These are phyloP conservation scores for Ruditapes philippinarum DNA, from an alignment of 1,140 invertebrate genomes.

Conservation along the genomic window DNA sequence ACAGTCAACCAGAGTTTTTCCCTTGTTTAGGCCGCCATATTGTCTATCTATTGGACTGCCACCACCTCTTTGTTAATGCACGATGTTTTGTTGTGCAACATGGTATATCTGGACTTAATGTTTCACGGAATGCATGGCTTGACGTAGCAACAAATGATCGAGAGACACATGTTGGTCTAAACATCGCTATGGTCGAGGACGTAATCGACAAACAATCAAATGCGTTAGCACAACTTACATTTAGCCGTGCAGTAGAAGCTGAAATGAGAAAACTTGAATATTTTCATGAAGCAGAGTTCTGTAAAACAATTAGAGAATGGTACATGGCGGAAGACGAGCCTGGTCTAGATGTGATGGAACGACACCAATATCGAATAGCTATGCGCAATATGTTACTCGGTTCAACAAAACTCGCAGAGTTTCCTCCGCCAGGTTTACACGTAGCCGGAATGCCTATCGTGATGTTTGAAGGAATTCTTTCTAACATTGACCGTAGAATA, in stretches of 20 bases:
- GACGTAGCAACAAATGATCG: not conserved
- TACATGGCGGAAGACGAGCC: conserved; percentile 20
- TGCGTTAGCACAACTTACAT: conserved; percentile 42
- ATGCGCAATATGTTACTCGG: not conserved
- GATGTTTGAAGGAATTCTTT: not conserved
- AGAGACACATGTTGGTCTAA: not conserved
- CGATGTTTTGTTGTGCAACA: not conserved
- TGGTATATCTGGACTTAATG: not conserved
- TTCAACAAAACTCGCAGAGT: not conserved
- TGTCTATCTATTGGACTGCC: not conserved
- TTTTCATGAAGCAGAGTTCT: not conserved
- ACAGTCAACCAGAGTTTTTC: conserved; percentile 9
- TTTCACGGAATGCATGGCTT: not conserved
- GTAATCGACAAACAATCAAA: conserved; percentile 64
- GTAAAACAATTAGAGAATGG: not conserved
- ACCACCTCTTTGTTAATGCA: conserved; percentile 10
- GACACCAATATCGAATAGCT: not conserved
- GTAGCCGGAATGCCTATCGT: not conserved
- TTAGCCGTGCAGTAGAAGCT: conserved; percentile 14
- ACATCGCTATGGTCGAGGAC: conserved; percentile 47
- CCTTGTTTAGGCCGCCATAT: not conserved
- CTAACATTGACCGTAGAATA: not conserved
- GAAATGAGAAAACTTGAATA: conserved; percentile 7
- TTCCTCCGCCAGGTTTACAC: not conserved
- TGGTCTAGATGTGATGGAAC: not conserved